Evolutionary conservation across 2,113 vertebrate species (phyloP).

Genomic region (Arenaria interpres): DNA sequence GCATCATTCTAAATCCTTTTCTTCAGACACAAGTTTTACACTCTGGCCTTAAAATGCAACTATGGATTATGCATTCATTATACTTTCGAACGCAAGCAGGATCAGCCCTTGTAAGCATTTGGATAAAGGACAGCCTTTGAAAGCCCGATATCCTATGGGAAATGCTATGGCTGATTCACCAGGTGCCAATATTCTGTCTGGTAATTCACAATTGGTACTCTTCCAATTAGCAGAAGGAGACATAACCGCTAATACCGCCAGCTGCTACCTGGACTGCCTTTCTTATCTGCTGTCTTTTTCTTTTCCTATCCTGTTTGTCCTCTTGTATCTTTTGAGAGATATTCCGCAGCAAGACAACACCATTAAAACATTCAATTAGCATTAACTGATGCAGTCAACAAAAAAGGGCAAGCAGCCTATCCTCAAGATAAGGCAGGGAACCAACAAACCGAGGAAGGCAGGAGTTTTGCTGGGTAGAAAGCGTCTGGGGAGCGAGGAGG

Average conservation of each 20-base stretch:
- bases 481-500: accelerated
- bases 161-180: slow-evolving; percentile 38
- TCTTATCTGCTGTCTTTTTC: neutral
- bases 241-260: neutral
- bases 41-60: neutral
- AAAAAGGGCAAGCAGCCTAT: neutral
- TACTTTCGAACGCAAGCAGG: neutral
- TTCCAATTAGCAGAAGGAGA: slow-evolving; percentile 29
- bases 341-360: neutral
- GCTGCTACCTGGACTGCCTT: slow-evolving; percentile 24
- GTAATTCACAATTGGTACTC: slow-evolving; percentile 14
- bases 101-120: slow-evolving; percentile 31
- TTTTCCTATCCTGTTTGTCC: neutral
- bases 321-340: neutral
- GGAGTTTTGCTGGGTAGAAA: neutral
- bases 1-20: neutral
- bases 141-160: slow-evolving; percentile 42
- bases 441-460: neutral
- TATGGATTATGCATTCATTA: slow-evolving; percentile 18
- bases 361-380: neutral
- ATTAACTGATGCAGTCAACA: neutral
- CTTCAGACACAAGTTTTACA: neutral
- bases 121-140: slow-evolving; percentile 36
- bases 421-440: neutral
- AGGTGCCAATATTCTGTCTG: slow-evolving; percentile 41